Conservation (phyloP, 2,797 vertebrate species). For the Phrynocephalus vlangalii region DNA sequence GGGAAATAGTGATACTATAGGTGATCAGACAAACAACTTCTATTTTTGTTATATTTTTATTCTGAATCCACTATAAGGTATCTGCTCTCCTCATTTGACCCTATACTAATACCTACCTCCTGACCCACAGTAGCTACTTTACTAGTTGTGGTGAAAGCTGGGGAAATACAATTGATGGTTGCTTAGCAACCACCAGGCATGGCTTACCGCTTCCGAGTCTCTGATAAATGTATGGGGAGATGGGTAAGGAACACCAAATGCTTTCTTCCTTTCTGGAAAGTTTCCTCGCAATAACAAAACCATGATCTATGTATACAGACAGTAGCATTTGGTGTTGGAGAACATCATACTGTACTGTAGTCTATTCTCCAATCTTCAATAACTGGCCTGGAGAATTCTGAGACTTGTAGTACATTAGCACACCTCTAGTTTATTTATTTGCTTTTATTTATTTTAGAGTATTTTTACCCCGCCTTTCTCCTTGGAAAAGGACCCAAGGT, state of each 20-base stretch:
- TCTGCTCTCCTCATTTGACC: neutral
- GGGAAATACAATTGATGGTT: constrained; percentile 10
- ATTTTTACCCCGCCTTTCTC: too few species aligned
- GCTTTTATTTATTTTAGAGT: too few species aligned
- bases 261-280: constrained; percentile 3
- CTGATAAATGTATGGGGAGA: neutral
- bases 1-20: neutral
- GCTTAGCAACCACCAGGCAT: constrained; percentile 24
- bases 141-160: neutral
- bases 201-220: neutral
- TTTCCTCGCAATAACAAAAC: neutral
- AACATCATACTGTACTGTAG: too few species aligned
- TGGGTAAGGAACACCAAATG: neutral
- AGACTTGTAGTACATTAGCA: too few species aligned
- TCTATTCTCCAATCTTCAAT: too few species aligned
- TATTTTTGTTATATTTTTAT: neutral
- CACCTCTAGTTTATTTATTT: too few species aligned
- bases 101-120: neutral
- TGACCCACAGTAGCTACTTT: neutral
- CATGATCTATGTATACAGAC: neutral
- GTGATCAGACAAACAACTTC: neutral
- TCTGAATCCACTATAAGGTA: neutral
- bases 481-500: too few species aligned
- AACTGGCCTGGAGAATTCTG: too few species aligned
- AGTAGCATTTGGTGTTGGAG: neutral